phyloP scores from a whole-genome alignment of 2,797 vertebrate species.

The Neosalanx taihuensis region DNA sequence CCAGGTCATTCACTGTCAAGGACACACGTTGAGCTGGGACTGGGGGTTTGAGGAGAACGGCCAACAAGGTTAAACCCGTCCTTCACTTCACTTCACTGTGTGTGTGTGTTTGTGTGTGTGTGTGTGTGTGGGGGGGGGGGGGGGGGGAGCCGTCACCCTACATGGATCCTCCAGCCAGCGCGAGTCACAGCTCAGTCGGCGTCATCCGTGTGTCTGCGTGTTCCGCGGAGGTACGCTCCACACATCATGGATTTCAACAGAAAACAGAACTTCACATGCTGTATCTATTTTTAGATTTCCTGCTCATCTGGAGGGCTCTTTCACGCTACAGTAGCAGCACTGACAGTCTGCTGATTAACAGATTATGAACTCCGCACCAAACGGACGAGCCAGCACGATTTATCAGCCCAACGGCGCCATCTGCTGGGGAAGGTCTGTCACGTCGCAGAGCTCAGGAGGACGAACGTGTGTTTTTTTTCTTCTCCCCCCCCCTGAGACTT shows the following conservation, averaged over 20 bases:
- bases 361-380: neutral
- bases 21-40: conserved; percentile 13
- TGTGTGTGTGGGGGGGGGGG: neutral
- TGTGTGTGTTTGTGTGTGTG: neutral
- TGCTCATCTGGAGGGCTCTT: conserved; percentile 2
- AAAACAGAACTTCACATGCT: neutral
- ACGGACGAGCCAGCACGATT: neutral
- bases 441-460: neutral
- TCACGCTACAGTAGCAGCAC: conserved; percentile 7
- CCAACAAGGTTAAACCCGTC: neutral
- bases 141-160: too few species aligned
- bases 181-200: too few species aligned
- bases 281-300: neutral
- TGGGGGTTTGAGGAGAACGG: neutral
- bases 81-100: conserved; percentile 10
- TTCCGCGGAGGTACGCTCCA: too few species aligned
- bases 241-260: neutral
- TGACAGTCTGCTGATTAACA: conserved; percentile 7
- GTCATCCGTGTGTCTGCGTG: too few species aligned
- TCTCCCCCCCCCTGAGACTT: too few species aligned
- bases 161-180: too few species aligned
- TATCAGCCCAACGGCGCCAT: neutral
- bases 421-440: neutral
- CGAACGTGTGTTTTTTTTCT: too few species aligned
- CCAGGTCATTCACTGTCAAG: conserved; percentile 18